Evolutionary conservation across 2,888 invertebrate genomes (phyloP).

Genomic region (Polyommatus icarus): DNA sequence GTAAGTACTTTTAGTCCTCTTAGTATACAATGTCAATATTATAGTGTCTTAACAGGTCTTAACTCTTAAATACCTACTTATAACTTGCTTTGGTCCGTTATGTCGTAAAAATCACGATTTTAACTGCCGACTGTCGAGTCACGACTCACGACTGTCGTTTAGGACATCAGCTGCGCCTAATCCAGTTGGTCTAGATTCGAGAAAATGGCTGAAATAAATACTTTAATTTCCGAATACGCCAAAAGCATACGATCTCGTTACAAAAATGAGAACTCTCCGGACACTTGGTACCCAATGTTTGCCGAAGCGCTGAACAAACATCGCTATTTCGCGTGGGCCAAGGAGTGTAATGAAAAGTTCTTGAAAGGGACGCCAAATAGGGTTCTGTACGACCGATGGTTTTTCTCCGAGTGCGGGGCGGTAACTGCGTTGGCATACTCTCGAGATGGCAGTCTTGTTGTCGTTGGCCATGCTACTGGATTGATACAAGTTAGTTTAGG

Average conservation of each 20-base stretch:
- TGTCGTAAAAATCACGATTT: background rate
- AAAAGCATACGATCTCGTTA: constrained; percentile 50
- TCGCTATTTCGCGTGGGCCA: constrained; percentile 52
- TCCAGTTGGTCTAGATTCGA: constrained; percentile 42
- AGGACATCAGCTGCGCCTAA: constrained; percentile 36
- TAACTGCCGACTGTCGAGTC: background rate
- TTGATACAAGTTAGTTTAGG: constrained; percentile 65
- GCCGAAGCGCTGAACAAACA: constrained; percentile 45
- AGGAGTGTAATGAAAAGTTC: constrained; percentile 54
- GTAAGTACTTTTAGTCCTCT: background rate
- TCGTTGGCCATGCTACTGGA: constrained; percentile 73
- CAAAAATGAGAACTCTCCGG: constrained; percentile 51
- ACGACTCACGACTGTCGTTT: background rate
- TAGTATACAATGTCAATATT: no score
- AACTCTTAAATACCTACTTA: no score
- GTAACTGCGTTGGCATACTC: constrained; percentile 66
- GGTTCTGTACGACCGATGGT: constrained; percentile 59
- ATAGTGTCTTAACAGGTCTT: no score
- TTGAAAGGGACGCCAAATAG: constrained; percentile 56
- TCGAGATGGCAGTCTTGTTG: constrained; percentile 63
- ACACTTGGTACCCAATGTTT: constrained; percentile 64
- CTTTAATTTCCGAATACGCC: constrained; percentile 51
- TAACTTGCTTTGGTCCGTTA: background rate
- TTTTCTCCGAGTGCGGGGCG: constrained; percentile 57
- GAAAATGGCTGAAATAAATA: constrained; percentile 46